A percentile compares a stretch with the other conserved stretches of the same genome.
phyloP scores from a whole-genome alignment of 1,140 invertebrate species.

The Phenacoccus solenopsis region DNA sequence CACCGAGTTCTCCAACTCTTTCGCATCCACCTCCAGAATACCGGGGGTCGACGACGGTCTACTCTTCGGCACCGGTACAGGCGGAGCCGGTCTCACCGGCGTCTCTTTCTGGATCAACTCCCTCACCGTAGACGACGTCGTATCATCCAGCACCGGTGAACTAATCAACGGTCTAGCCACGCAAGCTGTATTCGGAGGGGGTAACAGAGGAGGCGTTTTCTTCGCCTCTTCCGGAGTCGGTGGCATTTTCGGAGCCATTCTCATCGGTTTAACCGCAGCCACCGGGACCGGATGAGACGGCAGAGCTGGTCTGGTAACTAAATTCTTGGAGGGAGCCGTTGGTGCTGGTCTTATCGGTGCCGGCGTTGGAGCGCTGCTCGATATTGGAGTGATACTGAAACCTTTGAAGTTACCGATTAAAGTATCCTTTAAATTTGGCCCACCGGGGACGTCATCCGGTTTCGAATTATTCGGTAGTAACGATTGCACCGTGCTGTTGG shows the following conservation, averaged over 20 bases:
- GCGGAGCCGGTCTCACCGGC: conserved; percentile 23
- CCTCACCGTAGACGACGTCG: conserved; percentile 56
- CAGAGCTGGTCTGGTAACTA: not conserved
- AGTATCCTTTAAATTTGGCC: conserved; percentile 23
- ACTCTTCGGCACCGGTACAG: conserved; percentile 38
- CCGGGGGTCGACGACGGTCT: conserved; percentile 29
- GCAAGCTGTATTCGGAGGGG: conserved; percentile 39
- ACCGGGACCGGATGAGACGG: not conserved
- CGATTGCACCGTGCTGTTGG: conserved; percentile 4
- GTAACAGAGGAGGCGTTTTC: conserved; percentile 41
- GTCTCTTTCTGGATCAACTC: conserved; percentile 41
- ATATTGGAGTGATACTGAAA: conserved; percentile 57
- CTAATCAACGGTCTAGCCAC: conserved; percentile 57
- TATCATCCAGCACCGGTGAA: conserved; percentile 60
- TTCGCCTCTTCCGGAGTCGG: not conserved
- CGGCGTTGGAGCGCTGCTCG: conserved; percentile 31
- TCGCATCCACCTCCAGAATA: conserved; percentile 37
- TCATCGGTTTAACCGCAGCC: not conserved
- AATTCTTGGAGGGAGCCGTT: not conserved
- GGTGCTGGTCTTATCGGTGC: not conserved
- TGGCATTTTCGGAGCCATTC: conserved; percentile 23
- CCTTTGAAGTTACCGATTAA: conserved; percentile 76
- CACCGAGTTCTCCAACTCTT: conserved; percentile 29
- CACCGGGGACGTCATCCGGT: not conserved
- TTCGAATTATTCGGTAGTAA: not conserved